Conservation (phyloP, 2,888 invertebrate species). For the Metellina segmentata region DNA sequence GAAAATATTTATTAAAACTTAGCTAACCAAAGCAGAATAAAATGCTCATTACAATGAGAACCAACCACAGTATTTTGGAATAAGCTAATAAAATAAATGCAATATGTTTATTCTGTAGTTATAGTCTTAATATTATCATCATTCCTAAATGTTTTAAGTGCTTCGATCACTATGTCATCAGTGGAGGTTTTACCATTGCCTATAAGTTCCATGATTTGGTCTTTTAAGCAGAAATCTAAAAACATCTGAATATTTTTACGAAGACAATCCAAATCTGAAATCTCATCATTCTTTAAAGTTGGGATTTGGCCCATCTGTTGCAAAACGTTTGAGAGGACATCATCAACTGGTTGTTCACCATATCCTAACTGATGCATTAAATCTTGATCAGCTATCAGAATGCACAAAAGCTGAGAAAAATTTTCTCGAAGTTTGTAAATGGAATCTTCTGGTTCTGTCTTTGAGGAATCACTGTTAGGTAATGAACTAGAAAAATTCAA, state of each 20-base stretch:
- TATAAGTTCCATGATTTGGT: constrained; percentile 75
- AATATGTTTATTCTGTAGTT: constrained; percentile 7
- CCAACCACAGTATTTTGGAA: background rate
- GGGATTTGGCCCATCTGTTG: constrained; percentile 63
- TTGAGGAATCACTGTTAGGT: background rate
- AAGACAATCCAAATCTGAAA: constrained; percentile 57
- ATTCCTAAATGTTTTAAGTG: constrained; percentile 52
- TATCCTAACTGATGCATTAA: constrained; percentile 73
- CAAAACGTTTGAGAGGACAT: constrained; percentile 73
- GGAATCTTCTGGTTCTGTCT: background rate
- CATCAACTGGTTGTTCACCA: constrained; percentile 70
- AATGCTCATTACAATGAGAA: background rate
- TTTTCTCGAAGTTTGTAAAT: constrained; percentile 62
- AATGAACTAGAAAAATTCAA: constrained; percentile 2
- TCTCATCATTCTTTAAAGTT: constrained; percentile 15
- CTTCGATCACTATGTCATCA: constrained; percentile 68
- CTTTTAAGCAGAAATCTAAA: constrained; percentile 72
- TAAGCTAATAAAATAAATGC: background rate
- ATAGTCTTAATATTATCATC: constrained; percentile 19
- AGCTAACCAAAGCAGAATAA: background rate
- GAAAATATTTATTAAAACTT: constrained; percentile 51
- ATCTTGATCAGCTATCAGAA: constrained; percentile 74
- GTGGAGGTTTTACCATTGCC: constrained; percentile 32
- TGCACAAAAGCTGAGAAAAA: constrained; percentile 72
- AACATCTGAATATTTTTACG: constrained; percentile 72